A percentile compares a stretch with the other conserved stretches of the same genome.
phyloP scores from a whole-genome alignment of 2,888 invertebrate genomes.

The Harpagoxenus sublaevis region DNA sequence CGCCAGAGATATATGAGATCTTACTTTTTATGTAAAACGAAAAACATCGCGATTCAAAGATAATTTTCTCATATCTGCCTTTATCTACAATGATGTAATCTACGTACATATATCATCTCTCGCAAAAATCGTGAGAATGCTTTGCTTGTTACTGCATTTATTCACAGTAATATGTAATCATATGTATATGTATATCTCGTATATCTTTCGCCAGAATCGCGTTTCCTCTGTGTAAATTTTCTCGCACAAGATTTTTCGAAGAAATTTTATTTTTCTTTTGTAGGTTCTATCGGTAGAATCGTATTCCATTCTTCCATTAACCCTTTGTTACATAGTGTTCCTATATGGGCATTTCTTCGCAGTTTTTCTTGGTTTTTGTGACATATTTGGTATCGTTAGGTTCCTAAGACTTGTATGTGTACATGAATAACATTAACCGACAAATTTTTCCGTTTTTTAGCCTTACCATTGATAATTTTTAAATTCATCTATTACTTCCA shows the following conservation, averaged over 20 bases:
- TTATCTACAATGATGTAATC: neutral
- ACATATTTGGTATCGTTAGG: too few species aligned
- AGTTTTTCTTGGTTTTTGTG: too few species aligned
- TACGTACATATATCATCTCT: neutral
- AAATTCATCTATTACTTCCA: too few species aligned
- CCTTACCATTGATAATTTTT: too few species aligned
- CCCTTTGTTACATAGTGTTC: too few species aligned
- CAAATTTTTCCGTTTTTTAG: too few species aligned
- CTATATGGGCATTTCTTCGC: too few species aligned
- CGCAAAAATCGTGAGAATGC: neutral
- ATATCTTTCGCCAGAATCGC: neutral
- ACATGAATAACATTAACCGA: too few species aligned
- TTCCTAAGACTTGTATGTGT: too few species aligned
- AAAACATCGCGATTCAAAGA: neutral
- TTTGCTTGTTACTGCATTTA: neutral
- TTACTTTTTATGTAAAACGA: neutral
- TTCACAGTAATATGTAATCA: neutral
- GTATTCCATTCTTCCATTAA: neutral
- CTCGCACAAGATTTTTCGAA: neutral
- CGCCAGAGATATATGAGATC: neutral
- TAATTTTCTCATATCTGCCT: neutral
- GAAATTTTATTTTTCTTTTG: neutral
- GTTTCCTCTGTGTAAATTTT: neutral
- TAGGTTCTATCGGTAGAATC: neutral
- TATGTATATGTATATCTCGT: neutral